Base-by-base conservation (phyloP, 2,797 vertebrate genomes). In the Epinephelus awoara region DNA sequence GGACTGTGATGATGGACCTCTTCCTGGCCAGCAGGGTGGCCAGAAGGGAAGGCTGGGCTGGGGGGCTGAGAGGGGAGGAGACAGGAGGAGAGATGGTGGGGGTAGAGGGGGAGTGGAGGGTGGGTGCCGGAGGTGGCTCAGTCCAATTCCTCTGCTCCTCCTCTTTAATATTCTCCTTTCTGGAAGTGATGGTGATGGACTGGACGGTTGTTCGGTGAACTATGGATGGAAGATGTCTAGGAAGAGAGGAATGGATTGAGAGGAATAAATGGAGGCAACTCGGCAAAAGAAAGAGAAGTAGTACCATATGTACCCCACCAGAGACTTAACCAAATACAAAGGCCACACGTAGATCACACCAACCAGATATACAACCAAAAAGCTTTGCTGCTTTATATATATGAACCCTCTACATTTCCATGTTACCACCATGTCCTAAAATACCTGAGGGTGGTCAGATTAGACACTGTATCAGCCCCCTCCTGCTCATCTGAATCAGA, bases 401-500 rank as follows among this genome's bases (percentile, higher is more conserved):
- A 17, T 15, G 4, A 6, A 80, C 11, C 18, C 21, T 44, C 9
- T 38, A 12, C 5, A n/a, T 38, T 61, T 61, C 6, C 2, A 58
- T 23, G 25, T 74, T 42, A 52, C 72, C 71, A 70, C 65, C 55
- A 65, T 68, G 25, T 84, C 92, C 91, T 86, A 85, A 73, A 90
- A 90, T 94, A 95, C 94, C 95, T 95, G 92, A 85, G 79, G 85
- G 80, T 77, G 88, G 82, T 93, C 81, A 86, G 85, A 88, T 79
- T 75, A 94, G 87, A 91, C 67, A 72, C 50, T 72, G 84, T 85
- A 73, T 83, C 84, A 76, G 75, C 93, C 85, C 82, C 93, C 82
- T 89, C 89, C 77, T 90, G 84, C 86, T 93, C 93, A 92, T 95
- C 94, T 8, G 92, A 94, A 63, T 93, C 91, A 73, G 94, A 94